Evolutionary conservation across 2,113 vertebrate species (phyloP), one percentile per base, ranked within the genome.

Genomic region (Ochotona curzoniae): DNA sequence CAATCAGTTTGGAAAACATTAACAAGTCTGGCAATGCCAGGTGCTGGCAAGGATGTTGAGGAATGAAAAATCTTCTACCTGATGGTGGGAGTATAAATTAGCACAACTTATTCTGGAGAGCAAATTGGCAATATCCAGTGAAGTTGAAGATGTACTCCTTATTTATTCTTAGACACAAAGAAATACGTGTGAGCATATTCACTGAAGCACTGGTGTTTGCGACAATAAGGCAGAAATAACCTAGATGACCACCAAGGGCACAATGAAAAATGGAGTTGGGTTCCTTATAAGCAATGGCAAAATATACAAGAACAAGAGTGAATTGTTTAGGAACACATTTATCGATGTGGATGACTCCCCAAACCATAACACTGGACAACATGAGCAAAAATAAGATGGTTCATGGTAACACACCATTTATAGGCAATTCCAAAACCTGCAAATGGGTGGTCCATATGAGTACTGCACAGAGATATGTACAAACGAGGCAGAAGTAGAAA

Each of bases 81-180:
- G 85, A 82, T 67, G 83, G 71, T 47, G 67, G 38, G 49, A 73
- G 17, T 69, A 38, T 83, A 91, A 95, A 94, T 93, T 49, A 95
- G 71, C 76, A 94, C 75, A 89, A 71, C 35, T 83, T 63, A 76
- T 35, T 91, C 80, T 84, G 67, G n/a, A 93, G 28, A 54, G 47
- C 20, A 92, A 73, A 94, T 4, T 87, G 78, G 91, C 70, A 67
- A 57, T 25, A 87, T 44, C 49, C 87, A 89, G 35, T 69, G 83
- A 91, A 89, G 57, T 1, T 51, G 28, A 90, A 79, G 60, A 90
- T 63, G n/a, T 7, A 70, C 7, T 76, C 35, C 51, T 88, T 26
- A 83, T 75, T 94, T 93, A 90, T 90, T 92, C 44, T 93, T 83
- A 93, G 51, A 80, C 7, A 86, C 25, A 49, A 84, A 63, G 61